Percentiles rank a stretch among this genome's conserved stretches.
Evolutionary conservation across 2,113 vertebrate species (phyloP).

Genomic region (Lepus americanus): DNA sequence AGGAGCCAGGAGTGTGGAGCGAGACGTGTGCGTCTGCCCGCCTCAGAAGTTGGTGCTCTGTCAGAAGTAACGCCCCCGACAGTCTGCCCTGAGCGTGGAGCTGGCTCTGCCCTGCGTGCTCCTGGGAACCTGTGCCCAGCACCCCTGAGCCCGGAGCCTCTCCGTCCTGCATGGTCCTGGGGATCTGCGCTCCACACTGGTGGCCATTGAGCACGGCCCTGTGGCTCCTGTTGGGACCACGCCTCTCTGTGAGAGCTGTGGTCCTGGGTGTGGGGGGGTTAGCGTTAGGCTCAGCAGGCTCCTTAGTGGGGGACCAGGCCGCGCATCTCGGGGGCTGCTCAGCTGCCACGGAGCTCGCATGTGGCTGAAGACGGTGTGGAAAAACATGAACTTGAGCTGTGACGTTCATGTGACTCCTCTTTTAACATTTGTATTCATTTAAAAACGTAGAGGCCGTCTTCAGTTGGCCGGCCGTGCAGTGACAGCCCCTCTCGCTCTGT

Average conservation of each 20-base stretch:
- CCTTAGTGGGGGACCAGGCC: neutral
- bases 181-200: too few species aligned
- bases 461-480: accelerated
- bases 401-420: too few species aligned
- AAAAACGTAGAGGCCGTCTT: neutral
- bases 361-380: too few species aligned
- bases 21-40: neutral
- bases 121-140: too few species aligned
- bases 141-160: too few species aligned
- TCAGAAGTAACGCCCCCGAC: too few species aligned
- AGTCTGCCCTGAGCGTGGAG: too few species aligned
- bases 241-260: neutral
- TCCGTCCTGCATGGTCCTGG: too few species aligned
- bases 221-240: neutral
- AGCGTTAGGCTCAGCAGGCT: too few species aligned
- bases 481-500: neutral
- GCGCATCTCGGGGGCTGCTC: accelerated
- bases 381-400: too few species aligned
- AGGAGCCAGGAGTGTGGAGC: neutral
- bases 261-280: neutral
- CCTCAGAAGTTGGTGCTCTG: accelerated
- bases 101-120: too few species aligned
- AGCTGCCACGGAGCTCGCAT: too few species aligned
- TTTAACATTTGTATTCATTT: neutral
- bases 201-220: accelerated